A percentile compares a stretch with the other conserved stretches of the same genome.
Evolutionary conservation across 2,113 vertebrate genomes (phyloP).

Genomic region (Bagarius yarrelli): DNA sequence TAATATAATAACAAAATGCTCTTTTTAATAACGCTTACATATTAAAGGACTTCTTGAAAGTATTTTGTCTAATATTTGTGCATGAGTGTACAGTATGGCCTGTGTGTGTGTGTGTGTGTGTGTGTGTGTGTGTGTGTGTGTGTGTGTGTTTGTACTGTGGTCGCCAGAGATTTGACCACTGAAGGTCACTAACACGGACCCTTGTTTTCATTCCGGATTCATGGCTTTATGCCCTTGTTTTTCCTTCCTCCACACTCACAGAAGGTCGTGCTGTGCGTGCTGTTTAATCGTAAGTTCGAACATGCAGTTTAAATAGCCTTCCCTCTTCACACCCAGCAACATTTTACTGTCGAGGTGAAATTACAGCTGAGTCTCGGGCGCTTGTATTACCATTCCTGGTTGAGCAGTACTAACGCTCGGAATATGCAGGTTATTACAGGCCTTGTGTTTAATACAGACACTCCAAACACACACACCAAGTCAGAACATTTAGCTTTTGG

Average conservation of each 20-base stretch:
- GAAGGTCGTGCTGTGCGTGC: neutral
- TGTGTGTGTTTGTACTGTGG: neutral
- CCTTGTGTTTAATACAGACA: neutral
- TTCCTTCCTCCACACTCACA: neutral
- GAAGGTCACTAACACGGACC: slow-evolving; percentile 46
- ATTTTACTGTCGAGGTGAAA: slow-evolving; percentile 18
- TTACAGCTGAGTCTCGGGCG: neutral
- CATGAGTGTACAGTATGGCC: too few relatives aligned
- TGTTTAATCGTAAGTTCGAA: slow-evolving; percentile 1
- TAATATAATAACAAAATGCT: too few relatives aligned
- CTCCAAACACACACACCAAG: neutral
- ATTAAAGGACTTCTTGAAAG: too few relatives aligned
- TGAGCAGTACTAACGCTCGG: slow-evolving; percentile 3
- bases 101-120: neutral
- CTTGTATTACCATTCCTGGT: neutral
- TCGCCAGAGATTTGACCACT: neutral
- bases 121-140: neutral
- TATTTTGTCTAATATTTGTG: too few relatives aligned
- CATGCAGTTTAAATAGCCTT: slow-evolving; percentile 15
- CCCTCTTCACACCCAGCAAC: slow-evolving; percentile 6
- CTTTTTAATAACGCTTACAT: too few relatives aligned
- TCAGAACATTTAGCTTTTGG: neutral
- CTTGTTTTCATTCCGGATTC: slow-evolving; percentile 20
- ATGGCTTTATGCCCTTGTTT: slow-evolving; percentile 2
- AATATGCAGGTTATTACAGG: slow-evolving; percentile 12